phyloP scores from a whole-genome alignment of 2,888 invertebrate genomes.

The Diadegma fenestrale region DNA sequence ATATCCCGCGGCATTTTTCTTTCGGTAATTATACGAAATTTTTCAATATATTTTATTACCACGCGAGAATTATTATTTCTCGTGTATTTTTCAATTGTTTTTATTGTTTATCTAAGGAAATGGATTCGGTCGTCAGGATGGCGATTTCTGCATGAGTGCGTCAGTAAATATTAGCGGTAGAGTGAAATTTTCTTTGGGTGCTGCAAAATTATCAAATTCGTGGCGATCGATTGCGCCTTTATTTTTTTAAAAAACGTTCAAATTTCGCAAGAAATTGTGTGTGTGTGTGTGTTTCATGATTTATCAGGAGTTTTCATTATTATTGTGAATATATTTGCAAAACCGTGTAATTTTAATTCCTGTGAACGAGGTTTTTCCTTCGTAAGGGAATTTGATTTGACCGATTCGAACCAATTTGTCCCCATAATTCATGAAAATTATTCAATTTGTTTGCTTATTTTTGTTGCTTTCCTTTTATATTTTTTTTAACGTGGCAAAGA shows the following conservation, averaged over 20 bases:
- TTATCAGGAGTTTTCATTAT: conserved; percentile 13
- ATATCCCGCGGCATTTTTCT: conserved; percentile 79
- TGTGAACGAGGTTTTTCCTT: conserved; percentile 32
- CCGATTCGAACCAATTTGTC: conserved; percentile 38
- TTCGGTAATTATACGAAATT: conserved; percentile 38
- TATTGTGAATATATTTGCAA: conserved; percentile 13
- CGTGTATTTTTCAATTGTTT: conserved; percentile 43
- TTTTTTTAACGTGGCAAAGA: conserved; percentile 37
- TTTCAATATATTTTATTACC: conserved; percentile 39
- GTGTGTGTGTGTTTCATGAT: background rate
- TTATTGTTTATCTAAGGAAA: conserved; percentile 59
- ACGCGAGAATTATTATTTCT: conserved; percentile 40
- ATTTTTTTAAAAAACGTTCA: background rate
- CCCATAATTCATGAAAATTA: conserved; percentile 9
- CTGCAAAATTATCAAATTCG: conserved; percentile 34
- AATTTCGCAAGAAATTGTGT: background rate
- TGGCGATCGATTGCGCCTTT: conserved; percentile 10
- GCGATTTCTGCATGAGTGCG: conserved; percentile 41
- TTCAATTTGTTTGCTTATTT: background rate
- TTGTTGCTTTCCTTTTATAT: conserved; percentile 18
- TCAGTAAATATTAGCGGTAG: conserved; percentile 25
- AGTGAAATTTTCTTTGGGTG: conserved; percentile 18
- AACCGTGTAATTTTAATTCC: conserved; percentile 34
- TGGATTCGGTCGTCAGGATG: conserved; percentile 64
- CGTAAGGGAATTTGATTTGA: no score